phyloP scores from a whole-genome alignment of 2,797 vertebrate species.

The Megaceryle alcyon region DNA sequence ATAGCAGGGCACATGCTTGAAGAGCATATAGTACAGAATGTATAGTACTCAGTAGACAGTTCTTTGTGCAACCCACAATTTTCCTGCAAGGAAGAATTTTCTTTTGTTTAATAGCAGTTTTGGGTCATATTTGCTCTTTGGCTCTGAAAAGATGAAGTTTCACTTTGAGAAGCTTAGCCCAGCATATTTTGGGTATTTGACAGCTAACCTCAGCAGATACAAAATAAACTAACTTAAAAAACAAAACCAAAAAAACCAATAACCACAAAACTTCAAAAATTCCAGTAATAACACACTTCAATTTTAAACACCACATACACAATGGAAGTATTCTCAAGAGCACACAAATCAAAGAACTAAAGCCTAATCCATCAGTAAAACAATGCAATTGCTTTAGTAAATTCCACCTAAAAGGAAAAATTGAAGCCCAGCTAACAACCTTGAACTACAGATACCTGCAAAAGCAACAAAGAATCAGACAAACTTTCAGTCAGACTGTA shows the following conservation, averaged over 20 bases:
- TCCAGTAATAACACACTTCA: background rate
- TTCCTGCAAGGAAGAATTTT: background rate
- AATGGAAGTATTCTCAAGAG: background rate
- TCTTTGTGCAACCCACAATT: background rate
- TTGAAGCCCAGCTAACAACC: background rate
- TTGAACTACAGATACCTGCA: background rate
- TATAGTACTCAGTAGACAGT: background rate
- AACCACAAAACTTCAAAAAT: background rate
- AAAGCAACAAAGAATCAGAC: background rate
- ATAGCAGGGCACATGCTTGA: background rate
- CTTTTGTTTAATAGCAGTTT: constrained; percentile 16
- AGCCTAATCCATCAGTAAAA: background rate
- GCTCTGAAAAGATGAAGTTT: background rate
- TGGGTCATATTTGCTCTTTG: background rate
- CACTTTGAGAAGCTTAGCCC: background rate
- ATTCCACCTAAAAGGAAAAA: background rate
- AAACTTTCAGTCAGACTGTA: background rate
- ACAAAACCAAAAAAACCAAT: background rate
- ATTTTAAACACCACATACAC: background rate
- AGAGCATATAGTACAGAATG: background rate
- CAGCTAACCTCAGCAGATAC: background rate
- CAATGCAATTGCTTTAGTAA: background rate
- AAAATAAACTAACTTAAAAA: background rate
- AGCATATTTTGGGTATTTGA: background rate
- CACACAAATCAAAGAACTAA: background rate